These are phyloP conservation scores for Ypsolopha scabrella DNA, from an alignment of 2,888 invertebrate species.

Conservation along the genomic window DNA sequence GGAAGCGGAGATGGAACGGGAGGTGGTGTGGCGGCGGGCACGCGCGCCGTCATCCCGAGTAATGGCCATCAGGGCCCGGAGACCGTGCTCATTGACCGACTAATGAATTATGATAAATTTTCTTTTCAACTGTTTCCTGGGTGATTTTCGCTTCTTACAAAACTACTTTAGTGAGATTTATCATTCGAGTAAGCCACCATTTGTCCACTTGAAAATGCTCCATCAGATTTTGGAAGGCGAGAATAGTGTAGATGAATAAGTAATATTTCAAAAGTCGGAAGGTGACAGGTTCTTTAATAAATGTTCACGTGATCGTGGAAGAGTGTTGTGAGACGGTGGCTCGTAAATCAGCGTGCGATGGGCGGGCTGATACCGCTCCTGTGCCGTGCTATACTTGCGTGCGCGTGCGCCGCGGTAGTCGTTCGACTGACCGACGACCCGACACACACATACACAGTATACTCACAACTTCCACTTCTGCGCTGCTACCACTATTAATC, in stretches of 20 bases:
- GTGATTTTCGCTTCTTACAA: slow-evolving; percentile 39
- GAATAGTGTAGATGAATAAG: not conserved
- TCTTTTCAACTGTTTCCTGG: slow-evolving; percentile 45
- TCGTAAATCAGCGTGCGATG: slow-evolving; percentile 56
- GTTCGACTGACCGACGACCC: not conserved
- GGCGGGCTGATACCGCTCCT: slow-evolving; percentile 49
- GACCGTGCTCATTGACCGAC: slow-evolving; percentile 35
- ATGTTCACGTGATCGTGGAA: slow-evolving; percentile 23
- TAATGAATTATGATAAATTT: slow-evolving; percentile 45
- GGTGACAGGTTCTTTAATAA: slow-evolving; percentile 5
- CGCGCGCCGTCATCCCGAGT: slow-evolving; percentile 64
- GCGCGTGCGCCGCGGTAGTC: slow-evolving; percentile 9
- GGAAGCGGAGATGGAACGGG: slow-evolving; percentile 27
- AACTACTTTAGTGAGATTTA: slow-evolving; percentile 6
- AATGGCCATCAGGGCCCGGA: slow-evolving; percentile 48
- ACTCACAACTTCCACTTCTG: slow-evolving; percentile 37
- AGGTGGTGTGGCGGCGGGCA: slow-evolving; percentile 35
- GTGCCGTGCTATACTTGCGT: slow-evolving; percentile 18
- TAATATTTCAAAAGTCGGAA: slow-evolving; percentile 14
- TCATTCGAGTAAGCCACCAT: not conserved
- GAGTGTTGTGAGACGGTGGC: slow-evolving; percentile 39
- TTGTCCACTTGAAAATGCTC: not conserved
- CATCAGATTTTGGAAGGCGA: not conserved
- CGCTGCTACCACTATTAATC: slow-evolving; percentile 47
- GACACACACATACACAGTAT: slow-evolving; percentile 19